These are phyloP conservation scores for Cossypha niveicapilla DNA, from an alignment of 2,797 vertebrate genomes.

Conservation along the genomic window DNA sequence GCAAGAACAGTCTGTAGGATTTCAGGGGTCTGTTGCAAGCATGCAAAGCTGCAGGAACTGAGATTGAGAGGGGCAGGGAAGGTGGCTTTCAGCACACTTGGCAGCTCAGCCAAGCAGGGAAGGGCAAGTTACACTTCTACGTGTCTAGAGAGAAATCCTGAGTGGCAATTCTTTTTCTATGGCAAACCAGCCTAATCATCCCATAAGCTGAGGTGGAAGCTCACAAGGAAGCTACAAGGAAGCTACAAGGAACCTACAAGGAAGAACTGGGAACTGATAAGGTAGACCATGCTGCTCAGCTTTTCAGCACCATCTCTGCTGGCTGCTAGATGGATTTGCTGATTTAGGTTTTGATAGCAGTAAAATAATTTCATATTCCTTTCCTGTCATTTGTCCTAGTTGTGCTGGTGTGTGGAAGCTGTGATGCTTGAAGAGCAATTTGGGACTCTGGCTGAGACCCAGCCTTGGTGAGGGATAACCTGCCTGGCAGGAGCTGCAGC, in stretches of 20 bases:
- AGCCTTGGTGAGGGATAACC: neutral
- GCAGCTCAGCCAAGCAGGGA: neutral
- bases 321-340: neutral
- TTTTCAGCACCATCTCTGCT: neutral
- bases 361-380: neutral
- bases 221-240: no score
- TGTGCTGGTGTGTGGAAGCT: neutral
- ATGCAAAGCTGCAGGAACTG: neutral
- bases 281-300: neutral
- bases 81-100: neutral
- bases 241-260: neutral
- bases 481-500: neutral
- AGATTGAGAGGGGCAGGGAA: neutral
- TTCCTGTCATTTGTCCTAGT: neutral
- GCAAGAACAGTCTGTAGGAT: neutral
- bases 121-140: neutral
- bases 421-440: fast-evolving
- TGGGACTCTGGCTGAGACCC: neutral
- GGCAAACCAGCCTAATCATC: neutral
- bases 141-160: neutral
- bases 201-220: neutral
- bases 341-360: neutral
- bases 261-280: neutral
- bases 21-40: neutral
- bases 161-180: neutral